These are phyloP conservation scores for Momotus momota DNA, from an alignment of 2,797 vertebrate species.

Conservation along the genomic window DNA sequence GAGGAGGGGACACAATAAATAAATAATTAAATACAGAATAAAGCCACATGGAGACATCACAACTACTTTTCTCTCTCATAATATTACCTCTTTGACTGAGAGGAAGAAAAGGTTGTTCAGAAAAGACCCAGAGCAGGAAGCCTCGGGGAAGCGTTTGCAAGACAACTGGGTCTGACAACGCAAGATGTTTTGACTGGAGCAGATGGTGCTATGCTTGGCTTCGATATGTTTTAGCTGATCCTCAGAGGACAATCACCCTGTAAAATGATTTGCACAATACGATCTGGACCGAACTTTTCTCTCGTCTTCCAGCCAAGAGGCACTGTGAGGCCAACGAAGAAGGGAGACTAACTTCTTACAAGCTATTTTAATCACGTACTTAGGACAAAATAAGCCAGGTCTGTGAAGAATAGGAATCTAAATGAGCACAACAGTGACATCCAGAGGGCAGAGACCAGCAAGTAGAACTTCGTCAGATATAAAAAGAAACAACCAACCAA, in stretches of 20 bases:
- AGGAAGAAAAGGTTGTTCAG: not conserved
- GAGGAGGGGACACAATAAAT: not conserved
- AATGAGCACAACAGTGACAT: constrained; percentile 66
- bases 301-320: not conserved
- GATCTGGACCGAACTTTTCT: not conserved
- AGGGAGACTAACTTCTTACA: not conserved
- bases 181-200: not conserved
- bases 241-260: not conserved
- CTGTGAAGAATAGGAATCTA: not conserved
- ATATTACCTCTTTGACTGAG: not conserved
- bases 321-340: not conserved
- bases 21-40: not conserved
- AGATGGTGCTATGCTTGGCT: not conserved
- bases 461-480: not conserved
- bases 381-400: not conserved
- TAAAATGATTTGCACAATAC: not conserved
- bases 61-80: not conserved
- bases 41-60: fast-evolving
- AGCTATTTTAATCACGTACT: not conserved
- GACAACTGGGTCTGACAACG: not conserved
- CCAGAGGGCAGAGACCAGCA: constrained; percentile 52
- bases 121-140: not conserved
- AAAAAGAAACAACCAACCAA: not conserved
- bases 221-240: not conserved
- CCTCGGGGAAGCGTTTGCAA: not conserved